Conservation (phyloP, 35 echinoderm and acorn worm genomes). For the Heliocidaris tuberculata region DNA sequence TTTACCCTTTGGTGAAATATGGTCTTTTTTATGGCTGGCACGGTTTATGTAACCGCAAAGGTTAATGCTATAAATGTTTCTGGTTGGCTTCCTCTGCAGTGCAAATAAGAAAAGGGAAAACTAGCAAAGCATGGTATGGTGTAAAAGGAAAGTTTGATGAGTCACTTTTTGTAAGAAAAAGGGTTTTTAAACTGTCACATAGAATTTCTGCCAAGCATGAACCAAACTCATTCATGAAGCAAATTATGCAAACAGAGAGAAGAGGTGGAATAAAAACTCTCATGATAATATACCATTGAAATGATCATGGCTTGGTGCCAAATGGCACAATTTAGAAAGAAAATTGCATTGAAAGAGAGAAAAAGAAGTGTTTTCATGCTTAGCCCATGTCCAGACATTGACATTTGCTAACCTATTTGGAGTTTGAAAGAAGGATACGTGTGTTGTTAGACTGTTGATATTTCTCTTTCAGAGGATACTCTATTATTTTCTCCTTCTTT, state of each 20-base stretch:
- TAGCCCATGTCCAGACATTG: too few species aligned
- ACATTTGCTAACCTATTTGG: too few species aligned
- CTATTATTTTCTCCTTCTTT: neutral
- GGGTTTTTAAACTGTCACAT: neutral
- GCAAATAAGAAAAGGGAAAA: neutral
- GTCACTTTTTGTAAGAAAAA: neutral
- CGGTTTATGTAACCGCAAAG: conserved; percentile 4
- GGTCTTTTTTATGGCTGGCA: neutral
- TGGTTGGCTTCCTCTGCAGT: neutral
- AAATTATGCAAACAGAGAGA: neutral
- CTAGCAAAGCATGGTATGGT: neutral
- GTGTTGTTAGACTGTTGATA: too few species aligned
- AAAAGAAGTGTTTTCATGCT: neutral
- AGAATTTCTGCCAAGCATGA: neutral
- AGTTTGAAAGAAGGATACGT: too few species aligned
- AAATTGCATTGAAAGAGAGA: neutral
- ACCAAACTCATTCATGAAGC: neutral
- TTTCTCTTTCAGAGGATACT: too few species aligned
- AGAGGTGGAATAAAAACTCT: neutral
- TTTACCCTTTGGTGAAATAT: too few species aligned
- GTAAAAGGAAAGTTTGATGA: neutral
- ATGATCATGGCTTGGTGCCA: neutral
- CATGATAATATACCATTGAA: neutral
- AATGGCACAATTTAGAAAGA: neutral
- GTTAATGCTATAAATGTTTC: conserved; percentile 4